phyloP scores from a whole-genome alignment of 2,113 vertebrate genomes.

The Phylloscopus trochilus region DNA sequence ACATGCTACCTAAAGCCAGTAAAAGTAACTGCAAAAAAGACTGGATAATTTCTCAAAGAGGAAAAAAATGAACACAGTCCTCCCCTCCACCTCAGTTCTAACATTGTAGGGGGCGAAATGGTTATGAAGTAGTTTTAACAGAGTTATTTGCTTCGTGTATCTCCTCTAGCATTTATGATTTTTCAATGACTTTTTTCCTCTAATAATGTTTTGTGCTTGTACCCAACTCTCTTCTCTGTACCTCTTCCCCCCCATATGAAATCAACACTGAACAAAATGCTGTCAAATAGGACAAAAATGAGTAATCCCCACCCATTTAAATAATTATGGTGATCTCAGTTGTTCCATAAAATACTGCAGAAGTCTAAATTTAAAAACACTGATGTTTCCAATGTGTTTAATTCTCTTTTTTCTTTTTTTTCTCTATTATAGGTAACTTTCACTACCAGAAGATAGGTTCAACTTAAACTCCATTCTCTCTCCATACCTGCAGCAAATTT shows the following conservation, averaged over 20 bases:
- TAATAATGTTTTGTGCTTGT: background rate
- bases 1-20: background rate
- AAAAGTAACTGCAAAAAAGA: background rate
- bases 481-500: slow-evolving; percentile 91
- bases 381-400: background rate
- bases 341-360: background rate
- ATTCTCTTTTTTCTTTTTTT: background rate
- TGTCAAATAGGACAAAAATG: background rate
- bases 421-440: background rate
- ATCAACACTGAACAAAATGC: background rate
- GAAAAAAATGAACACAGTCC: background rate
- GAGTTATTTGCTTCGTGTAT: background rate
- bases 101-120: background rate
- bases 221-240: background rate
- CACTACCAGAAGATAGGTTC: background rate
- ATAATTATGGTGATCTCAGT: background rate
- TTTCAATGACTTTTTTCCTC: background rate
- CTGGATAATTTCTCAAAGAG: background rate
- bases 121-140: background rate
- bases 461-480: slow-evolving; percentile 16
- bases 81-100: background rate
- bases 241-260: fast-evolving
- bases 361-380: background rate
- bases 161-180: background rate
- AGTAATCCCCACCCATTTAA: background rate